Base-by-base conservation (phyloP, 1,140 invertebrate genomes). In the Globodera rostochiensis region DNA sequence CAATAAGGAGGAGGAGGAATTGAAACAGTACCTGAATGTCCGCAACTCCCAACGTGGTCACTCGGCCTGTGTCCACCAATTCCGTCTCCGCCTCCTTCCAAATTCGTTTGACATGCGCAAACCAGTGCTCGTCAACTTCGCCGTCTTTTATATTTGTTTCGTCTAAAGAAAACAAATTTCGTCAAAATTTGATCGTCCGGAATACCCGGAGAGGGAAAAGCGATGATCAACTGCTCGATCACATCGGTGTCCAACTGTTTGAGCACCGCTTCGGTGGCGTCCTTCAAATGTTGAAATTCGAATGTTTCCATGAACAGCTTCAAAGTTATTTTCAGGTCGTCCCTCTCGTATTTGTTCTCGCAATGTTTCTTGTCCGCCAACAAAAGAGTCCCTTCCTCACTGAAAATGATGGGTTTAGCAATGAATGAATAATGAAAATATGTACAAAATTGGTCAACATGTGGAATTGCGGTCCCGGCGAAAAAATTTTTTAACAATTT, bases 11-110 rank as follows among this genome's bases (percentile, higher is more conserved):
- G 50, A 6, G 50, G 13, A 53, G 50, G 13, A 11, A 53, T 53
- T 53, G 8, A 64, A 64, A 4, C 6, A 92, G 91, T 53, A 94
- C 94, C 86, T 95, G 94, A n/a, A 97, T 92, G 91, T 98, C 96
- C 69, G 94, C 94, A 13, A 98, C 92, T 21, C 96, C 96, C 82
- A 96, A 91, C 85, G 94, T 93, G 6, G 92, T 92, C 74, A 80
- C 74, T 25, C 69, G 77, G 76, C 76, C 57, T 73, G 64, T 69
- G 57, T 36, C 77, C 64, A 82, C 53, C 6, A 80, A 70, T 45
- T 82, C 81, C n/a, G 46, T 71, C 50, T 84, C 83, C 47, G 74
- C 64, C 53, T 77, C 57, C 3, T 57, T 74, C 83, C 85, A 87
- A 19, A 77, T 69, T n/a, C 57, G 21, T 19, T 77, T 13, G 67